Evolutionary conservation across 2,797 vertebrate species (phyloP), one percentile per base, ranked within the genome.

Genomic region (Saguinus oedipus): DNA sequence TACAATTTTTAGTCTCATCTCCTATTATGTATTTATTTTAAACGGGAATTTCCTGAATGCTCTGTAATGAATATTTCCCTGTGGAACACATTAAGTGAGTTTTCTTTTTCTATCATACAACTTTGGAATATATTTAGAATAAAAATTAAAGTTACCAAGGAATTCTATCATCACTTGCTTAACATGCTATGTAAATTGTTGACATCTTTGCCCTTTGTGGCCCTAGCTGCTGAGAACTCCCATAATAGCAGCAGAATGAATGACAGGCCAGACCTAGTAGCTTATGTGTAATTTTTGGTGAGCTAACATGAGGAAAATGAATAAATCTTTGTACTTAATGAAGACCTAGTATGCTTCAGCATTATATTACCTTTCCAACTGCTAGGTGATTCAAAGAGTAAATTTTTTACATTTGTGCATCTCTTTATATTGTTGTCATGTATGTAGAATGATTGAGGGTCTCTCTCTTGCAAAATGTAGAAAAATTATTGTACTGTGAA

Each of bases 151-250:
- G 42, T 76, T 64, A 68, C 19, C 46, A 1, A 12, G 42, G 46
- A n/a, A 88, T 93, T 93, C 88, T 94, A 64, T 97, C 78, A 92
- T 81, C 95, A 90, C 57, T 55, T 90, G 36, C 39, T 92, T 79
- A 86, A 82, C 50, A 64, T 61, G 68, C 42, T 82, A 48, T 59
- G 50, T 76, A 76, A 78, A 76, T 87, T 48, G 12, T 76, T 88
- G 75, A 33, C 76, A 74, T 84, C 33, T 81, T 33, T 57, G 76
- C 75, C 72, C 50, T 95, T 14, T n/a, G 68, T 50, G 72, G 46
- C 64, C 57, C 50, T 46, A 76, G 90, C 81, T 94, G 50, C 64
- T 7, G 11, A n/a, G 78, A 96, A 44, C 5, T 92, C 57, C 80
- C 33, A 3, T 64, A 70, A 57, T 39, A 78, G 57, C 70, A 53